A percentile compares a stretch with the other conserved stretches of the same genome.
Conservation (phyloP, 2,113 vertebrate genomes). For the Amia ocellicauda region DNA sequence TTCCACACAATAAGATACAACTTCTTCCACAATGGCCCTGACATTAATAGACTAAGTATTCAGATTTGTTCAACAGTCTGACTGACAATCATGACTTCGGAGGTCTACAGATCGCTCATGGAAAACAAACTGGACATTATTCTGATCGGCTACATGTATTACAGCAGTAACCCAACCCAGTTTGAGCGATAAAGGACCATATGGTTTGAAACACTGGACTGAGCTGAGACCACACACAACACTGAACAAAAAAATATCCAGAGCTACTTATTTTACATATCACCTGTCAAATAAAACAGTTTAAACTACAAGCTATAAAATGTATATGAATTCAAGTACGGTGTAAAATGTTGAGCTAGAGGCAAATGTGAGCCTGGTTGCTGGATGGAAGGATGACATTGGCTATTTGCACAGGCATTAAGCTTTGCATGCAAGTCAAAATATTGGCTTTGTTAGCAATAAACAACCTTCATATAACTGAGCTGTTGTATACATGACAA, state of each 20-base stretch:
- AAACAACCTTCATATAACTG: slow-evolving; percentile 70
- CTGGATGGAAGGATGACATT: slow-evolving; percentile 60
- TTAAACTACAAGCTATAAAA: slow-evolving; percentile 18
- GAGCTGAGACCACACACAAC: slow-evolving; percentile 7
- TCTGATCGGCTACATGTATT: slow-evolving; percentile 15
- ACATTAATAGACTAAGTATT: neutral
- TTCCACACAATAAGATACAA: too few relatives aligned
- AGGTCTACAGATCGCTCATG: slow-evolving; percentile 8
- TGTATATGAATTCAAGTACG: slow-evolving; percentile 48
- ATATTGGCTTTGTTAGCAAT: slow-evolving; percentile 55
- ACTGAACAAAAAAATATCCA: slow-evolving; percentile 24
- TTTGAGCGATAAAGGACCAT: slow-evolving; percentile 13
- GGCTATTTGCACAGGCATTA: slow-evolving; percentile 60
- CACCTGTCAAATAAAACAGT: slow-evolving; percentile 14
- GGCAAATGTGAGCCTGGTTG: slow-evolving; percentile 51
- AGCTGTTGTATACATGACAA: slow-evolving; percentile 71
- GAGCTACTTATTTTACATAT: slow-evolving; percentile 19
- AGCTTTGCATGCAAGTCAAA: slow-evolving; percentile 62
- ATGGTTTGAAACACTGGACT: neutral
- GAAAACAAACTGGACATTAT: neutral
- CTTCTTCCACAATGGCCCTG: neutral
- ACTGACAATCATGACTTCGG: slow-evolving; percentile 30
- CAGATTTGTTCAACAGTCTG: slow-evolving; percentile 14
- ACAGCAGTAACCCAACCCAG: slow-evolving; percentile 22
- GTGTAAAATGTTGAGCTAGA: slow-evolving; percentile 63